Evolutionary conservation across 2,797 vertebrate genomes (phyloP).

Genomic region (Morelia viridis): DNA sequence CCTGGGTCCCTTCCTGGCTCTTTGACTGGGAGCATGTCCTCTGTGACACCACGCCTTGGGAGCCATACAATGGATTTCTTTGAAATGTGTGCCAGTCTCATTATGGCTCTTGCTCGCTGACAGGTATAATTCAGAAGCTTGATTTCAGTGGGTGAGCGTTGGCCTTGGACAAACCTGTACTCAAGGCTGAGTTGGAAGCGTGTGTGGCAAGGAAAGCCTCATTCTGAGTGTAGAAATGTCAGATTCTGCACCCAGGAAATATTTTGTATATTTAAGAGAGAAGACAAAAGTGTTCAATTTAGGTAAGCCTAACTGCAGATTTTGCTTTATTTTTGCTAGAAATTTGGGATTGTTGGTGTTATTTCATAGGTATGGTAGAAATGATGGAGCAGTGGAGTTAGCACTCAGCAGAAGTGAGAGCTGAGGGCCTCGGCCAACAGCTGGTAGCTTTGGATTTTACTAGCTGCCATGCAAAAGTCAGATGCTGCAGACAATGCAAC

Average conservation of each 20-base stretch:
- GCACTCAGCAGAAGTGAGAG: background rate
- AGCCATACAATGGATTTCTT: conserved; percentile 99
- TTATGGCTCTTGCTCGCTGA: conserved; percentile 95
- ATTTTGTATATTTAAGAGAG: conserved; percentile 8
- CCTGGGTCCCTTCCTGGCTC: conserved; percentile 87
- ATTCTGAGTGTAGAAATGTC: background rate
- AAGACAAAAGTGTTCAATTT: background rate
- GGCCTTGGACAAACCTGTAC: background rate
- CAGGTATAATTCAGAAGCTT: background rate
- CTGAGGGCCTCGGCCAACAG: background rate
- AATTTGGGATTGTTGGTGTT: background rate
- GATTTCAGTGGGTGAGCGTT: background rate
- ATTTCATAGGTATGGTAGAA: background rate
- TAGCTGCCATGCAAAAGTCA: background rate
- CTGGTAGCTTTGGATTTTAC: background rate
- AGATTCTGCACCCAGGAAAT: background rate
- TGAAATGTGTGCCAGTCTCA: conserved; percentile 98
- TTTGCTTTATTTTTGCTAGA: conserved; percentile 9
- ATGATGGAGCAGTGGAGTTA: background rate
- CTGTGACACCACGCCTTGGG: conserved; percentile 81
- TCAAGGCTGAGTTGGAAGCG: background rate
- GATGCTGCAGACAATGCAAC: background rate
- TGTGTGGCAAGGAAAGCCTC: background rate
- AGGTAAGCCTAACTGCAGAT: conserved; percentile 9
- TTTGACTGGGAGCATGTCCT: conserved; percentile 78